Base-by-base conservation (phyloP, 2,797 vertebrate genomes). In the Enteromius fasciolatus region DNA sequence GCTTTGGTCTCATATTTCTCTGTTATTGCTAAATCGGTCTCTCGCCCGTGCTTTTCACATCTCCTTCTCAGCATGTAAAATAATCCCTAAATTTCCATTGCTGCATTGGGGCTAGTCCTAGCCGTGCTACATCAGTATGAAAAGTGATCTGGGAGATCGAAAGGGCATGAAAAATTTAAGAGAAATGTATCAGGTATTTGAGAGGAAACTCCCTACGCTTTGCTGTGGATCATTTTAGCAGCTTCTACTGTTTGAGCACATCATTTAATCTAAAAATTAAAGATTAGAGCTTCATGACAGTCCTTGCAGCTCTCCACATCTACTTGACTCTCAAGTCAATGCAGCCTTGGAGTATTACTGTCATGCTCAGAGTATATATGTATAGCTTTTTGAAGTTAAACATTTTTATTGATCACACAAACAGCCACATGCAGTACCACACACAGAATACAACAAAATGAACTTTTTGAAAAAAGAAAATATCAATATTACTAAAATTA, bases 1-100 rank as follows among this genome's bases (percentile, higher is more conserved):
- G 89, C 89, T 87, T 91, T 93, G 90, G 91, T 93, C 93, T 94
- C 93, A 90, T 85, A 93, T 94, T 94, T 96, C 93, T 91, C 86
- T 89, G 88, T 92, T 95, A 93, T 94, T 94, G 91, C 93, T 96
- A 94, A 95, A 95, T 93, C 89, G 93, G 91, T 93, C 93, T 80
- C 93, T 79, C 89, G 86, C 83, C 73, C 61, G 88, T 90, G 91
- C 92, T 94, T 94, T 94, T 94, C 91, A 92, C 93, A 93, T 94
- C 92, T 92, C 92, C 89, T 88, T 87, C 84, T 81, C 87, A 90
- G 92, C 93, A 91, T 94, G 93, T 94, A 94, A 95, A 95, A 93
- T 93, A 95, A 95, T 93, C 89, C 91, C 88, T 78, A 88, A 92
- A 92, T 93, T 94, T 95, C 92, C 91, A 94, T 91, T 88, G 87